phyloP scores from a whole-genome alignment of 2,113 vertebrate genomes.

The Leucopsar rothschildi region DNA sequence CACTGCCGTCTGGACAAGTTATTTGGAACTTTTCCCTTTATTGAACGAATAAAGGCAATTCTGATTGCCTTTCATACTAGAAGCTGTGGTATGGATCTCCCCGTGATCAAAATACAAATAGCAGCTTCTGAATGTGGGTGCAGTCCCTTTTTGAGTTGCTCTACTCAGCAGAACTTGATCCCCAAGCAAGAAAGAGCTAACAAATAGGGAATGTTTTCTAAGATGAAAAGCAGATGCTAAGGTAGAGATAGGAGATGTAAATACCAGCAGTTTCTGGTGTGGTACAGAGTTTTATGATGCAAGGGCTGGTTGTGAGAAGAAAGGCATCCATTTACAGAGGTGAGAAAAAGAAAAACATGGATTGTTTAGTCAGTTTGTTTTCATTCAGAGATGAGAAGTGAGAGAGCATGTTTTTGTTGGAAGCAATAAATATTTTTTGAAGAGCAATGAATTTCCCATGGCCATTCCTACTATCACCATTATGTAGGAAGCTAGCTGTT shows the following conservation, averaged over 20 bases:
- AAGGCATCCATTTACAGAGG: not conserved
- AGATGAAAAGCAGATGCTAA: not conserved
- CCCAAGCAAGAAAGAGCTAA: not conserved
- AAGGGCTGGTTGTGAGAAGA: not conserved
- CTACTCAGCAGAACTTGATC: not conserved
- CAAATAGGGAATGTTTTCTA: not conserved
- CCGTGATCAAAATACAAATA: not conserved
- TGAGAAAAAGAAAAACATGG: not conserved
- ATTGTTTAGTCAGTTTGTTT: not conserved
- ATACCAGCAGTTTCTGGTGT: not conserved
- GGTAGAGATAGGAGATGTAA: not conserved
- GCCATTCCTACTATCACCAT: not conserved
- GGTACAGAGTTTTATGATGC: not conserved
- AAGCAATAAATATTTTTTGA: not conserved
- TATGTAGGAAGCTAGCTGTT: not conserved
- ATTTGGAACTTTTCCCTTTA: not conserved
- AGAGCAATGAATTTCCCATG: not conserved
- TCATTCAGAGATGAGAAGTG: not conserved
- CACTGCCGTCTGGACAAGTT: not conserved
- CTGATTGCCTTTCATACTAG: not conserved
- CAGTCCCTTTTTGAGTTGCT: not conserved
- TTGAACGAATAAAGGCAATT: not conserved
- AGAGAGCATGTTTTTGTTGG: not conserved
- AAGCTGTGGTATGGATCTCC: not conserved
- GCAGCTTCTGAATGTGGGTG: not conserved